Evolutionary conservation across 2,888 invertebrate species (phyloP), one percentile per base, ranked within the genome.

Genomic region (Eupithecia tripunctaria): DNA sequence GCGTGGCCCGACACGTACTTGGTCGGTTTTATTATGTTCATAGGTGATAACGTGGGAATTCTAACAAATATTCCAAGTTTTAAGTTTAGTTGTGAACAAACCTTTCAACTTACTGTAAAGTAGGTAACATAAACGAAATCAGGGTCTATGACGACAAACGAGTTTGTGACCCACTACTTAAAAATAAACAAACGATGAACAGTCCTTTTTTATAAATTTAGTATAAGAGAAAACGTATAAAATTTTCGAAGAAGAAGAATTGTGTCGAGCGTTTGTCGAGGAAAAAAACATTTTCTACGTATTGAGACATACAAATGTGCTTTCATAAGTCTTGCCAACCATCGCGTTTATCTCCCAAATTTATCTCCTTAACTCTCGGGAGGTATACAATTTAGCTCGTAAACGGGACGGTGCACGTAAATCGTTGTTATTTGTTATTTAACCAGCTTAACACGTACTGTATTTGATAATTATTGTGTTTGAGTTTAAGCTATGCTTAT

Each of bases 341-440:
- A 56, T 62, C 70, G 41, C 70, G 67, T 70, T 70, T 67, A 63
- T 70, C 41, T 63, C 43, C 32, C 67, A 73, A 67, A 70, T 70
- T 29, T 67, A 67, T 67, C 43, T 36, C 47, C 59, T 70, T 14
- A 2, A 59, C 68, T 69, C 69, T 67, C 27, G 36, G 59, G 70
- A 56, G 32, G n/a, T n/a, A 66, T 73, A 59, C 67, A 73, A 70
- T 73, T 73, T 67, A 62, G 27, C 66, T 69, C 62, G 65, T 69
- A 69, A 72, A 69, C 69, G 38, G 60, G 32, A 63, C 41, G 27
- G 51, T 12, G 43, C 60, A 51, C 65, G 60, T 69, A 72, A 72
- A 72, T 66, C 66, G n/a, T 67, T 68, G 64, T 64, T 63, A 12
- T n/a, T n/a, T 36, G 21, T 63, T 63, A 21, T 60, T 56, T 36